Conservation (phyloP, 1,140 invertebrate species). For the Anadara kagoshimensis region DNA sequence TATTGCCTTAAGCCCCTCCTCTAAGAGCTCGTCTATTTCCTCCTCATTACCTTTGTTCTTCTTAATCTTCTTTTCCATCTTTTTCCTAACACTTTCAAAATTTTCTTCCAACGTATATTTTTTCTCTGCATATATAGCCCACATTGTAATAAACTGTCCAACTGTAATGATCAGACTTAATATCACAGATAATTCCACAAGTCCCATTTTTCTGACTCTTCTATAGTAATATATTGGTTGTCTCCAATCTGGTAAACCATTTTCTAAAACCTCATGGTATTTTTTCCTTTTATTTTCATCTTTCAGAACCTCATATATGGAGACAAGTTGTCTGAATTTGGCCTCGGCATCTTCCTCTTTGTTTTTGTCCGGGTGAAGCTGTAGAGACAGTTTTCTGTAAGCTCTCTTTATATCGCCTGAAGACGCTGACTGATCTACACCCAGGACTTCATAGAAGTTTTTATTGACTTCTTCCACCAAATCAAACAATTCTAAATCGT, state of each 20-base stretch:
- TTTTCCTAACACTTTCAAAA: slow-evolving; percentile 61
- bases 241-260: slow-evolving; percentile 97
- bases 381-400: slow-evolving; percentile 90
- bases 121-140: slow-evolving; percentile 91
- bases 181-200: slow-evolving; percentile 88
- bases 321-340: slow-evolving; percentile 94
- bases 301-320: slow-evolving; percentile 95
- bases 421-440: slow-evolving; percentile 84
- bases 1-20: slow-evolving; percentile 46
- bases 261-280: slow-evolving; percentile 82
- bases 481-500: slow-evolving; percentile 96
- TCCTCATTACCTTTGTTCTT: slow-evolving; percentile 64
- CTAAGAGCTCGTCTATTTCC: slow-evolving; percentile 50
- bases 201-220: slow-evolving; percentile 93
- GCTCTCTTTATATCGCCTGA: slow-evolving; percentile 89
- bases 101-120: slow-evolving; percentile 63
- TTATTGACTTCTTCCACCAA: slow-evolving; percentile 95
- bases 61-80: slow-evolving; percentile 70
- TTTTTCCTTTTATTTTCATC: slow-evolving; percentile 89
- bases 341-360: slow-evolving; percentile 90
- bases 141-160: slow-evolving; percentile 94
- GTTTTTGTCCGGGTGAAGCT: slow-evolving; percentile 97
- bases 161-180: slow-evolving; percentile 90
- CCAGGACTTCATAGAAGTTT: slow-evolving; percentile 95
- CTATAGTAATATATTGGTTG: slow-evolving; percentile 96